Evolutionary conservation across 2,888 invertebrate species (phyloP).

Genomic region (Nowickia ferox): DNA sequence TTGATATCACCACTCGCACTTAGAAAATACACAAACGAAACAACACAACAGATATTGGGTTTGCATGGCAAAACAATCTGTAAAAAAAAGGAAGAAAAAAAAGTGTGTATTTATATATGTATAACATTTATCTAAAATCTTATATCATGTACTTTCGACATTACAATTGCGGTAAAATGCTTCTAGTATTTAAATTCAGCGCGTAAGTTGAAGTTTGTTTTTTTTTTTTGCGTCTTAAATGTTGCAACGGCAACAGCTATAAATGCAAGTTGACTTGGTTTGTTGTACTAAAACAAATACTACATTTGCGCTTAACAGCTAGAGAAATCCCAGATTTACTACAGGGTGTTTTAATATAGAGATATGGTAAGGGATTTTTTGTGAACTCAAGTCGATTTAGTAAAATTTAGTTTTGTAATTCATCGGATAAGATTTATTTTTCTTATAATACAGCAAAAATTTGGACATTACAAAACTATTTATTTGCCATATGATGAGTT

Average conservation of each 20-base stretch:
- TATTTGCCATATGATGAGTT: no score
- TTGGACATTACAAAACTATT: no score
- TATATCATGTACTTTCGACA: slow-evolving; percentile 83
- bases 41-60: slow-evolving; percentile 21
- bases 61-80: slow-evolving; percentile 34
- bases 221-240: background rate
- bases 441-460: no score
- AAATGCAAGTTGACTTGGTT: slow-evolving; percentile 14
- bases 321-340: slow-evolving; percentile 32
- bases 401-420: no score
- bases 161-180: slow-evolving; percentile 83
- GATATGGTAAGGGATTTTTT: no score
- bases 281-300: slow-evolving; percentile 33
- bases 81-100: slow-evolving; percentile 19
- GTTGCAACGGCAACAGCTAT: slow-evolving; percentile 19
- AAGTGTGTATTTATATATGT: slow-evolving; percentile 68
- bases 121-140: slow-evolving; percentile 82
- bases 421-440: no score
- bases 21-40: slow-evolving; percentile 14
- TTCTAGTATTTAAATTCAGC: slow-evolving; percentile 83
- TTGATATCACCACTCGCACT: slow-evolving; percentile 46
- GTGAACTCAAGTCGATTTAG: no score
- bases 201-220: slow-evolving; percentile 75
- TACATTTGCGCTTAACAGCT: background rate
- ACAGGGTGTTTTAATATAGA: background rate